Percentiles rank a stretch among this genome's conserved stretches.
Conservation (phyloP, 1,140 invertebrate genomes). For the Neodiprion lecontei region DNA sequence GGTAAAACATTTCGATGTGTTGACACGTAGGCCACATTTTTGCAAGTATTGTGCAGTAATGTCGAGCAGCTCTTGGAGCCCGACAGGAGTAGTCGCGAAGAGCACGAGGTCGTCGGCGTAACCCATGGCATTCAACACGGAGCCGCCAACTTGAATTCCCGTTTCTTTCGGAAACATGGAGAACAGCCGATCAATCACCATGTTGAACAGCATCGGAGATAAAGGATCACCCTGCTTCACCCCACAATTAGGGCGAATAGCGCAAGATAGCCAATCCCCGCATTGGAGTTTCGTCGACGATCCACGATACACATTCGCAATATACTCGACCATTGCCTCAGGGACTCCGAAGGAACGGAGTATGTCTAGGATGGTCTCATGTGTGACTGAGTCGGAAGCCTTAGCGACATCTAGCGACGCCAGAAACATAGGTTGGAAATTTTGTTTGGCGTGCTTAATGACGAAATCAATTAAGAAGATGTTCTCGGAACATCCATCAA, state of each 20-base stretch:
- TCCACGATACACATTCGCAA: conserved; percentile 17
- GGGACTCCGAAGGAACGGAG: conserved; percentile 24
- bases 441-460: conserved; percentile 8
- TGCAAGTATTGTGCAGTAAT: conserved; percentile 18
- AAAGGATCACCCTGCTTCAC: conserved; percentile 64
- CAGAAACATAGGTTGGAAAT: conserved; percentile 20
- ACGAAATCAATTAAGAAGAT: conserved; percentile 27
- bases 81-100: conserved; percentile 36
- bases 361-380: conserved; percentile 23
- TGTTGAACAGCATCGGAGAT: conserved; percentile 59
- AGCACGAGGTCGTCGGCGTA: conserved; percentile 56
- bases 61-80: conserved; percentile 27
- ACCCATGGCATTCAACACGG: conserved; percentile 40
- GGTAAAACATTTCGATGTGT: conserved; percentile 38
- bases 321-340: not conserved
- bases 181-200: conserved; percentile 53
- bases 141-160: conserved; percentile 34
- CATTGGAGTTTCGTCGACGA: too few relatives aligned
- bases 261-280: too few relatives aligned
- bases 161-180: conserved; percentile 29
- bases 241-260: conserved; percentile 31
- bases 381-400: conserved; percentile 49
- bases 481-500: conserved; percentile 33
- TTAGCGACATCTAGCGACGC: conserved; percentile 38
- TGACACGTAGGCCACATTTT: conserved; percentile 20